Conservation (phyloP, 2,888 invertebrate genomes). For the Salpingus planirostris region DNA sequence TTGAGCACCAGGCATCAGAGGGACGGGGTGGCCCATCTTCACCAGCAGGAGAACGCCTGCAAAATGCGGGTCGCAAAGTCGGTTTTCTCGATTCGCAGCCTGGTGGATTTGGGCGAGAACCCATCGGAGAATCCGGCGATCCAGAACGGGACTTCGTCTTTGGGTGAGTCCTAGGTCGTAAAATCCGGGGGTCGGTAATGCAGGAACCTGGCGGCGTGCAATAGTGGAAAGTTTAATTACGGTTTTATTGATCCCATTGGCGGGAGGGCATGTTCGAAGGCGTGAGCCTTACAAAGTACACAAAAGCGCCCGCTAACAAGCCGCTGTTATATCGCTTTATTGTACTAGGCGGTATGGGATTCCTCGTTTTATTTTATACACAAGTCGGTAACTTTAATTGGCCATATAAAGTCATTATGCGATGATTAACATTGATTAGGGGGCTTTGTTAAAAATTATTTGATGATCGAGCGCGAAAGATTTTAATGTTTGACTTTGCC, state of each 20-base stretch:
- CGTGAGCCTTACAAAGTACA: slow-evolving; percentile 19
- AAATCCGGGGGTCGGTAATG: background rate
- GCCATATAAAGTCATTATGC: slow-evolving; percentile 20
- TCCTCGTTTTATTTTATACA: slow-evolving; percentile 23
- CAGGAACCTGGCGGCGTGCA: background rate
- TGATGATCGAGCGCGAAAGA: slow-evolving; percentile 9
- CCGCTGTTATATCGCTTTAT: slow-evolving; percentile 25
- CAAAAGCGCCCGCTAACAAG: slow-evolving; percentile 21
- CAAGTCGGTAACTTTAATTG: slow-evolving; percentile 23
- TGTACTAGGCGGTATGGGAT: no score
- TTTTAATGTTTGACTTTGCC: slow-evolving; percentile 7
- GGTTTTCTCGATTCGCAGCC: slow-evolving; percentile 50
- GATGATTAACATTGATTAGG: slow-evolving; percentile 20
- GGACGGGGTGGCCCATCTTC: slow-evolving; percentile 12
- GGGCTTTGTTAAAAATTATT: slow-evolving; percentile 17
- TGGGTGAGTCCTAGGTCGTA: background rate
- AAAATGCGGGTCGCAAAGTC: slow-evolving; percentile 50
- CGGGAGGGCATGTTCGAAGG: slow-evolving; percentile 11
- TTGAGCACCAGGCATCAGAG: slow-evolving; percentile 44
- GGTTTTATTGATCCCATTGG: slow-evolving; percentile 11
- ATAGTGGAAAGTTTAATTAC: slow-evolving; percentile 7
- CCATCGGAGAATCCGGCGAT: no score
- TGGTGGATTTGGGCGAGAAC: slow-evolving; percentile 47
- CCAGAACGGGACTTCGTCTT: no score
- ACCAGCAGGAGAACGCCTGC: slow-evolving; percentile 34